phyloP scores from a whole-genome alignment of 2,113 vertebrate species.

The Grallaria varia region DNA sequence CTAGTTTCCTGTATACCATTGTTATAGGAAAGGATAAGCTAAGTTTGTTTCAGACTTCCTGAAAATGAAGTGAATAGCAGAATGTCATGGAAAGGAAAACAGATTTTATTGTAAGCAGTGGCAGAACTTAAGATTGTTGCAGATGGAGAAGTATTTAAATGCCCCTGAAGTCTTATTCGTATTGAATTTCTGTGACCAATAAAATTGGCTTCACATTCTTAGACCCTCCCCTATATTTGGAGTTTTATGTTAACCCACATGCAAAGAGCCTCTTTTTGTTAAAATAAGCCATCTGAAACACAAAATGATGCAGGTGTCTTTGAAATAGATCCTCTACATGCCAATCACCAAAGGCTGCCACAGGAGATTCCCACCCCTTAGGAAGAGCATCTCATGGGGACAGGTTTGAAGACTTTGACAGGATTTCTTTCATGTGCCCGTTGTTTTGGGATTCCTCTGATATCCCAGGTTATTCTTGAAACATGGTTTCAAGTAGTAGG shows the following conservation, averaged over 20 bases:
- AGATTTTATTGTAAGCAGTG: neutral
- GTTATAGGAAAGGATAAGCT: neutral
- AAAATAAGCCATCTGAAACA: neutral
- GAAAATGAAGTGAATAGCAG: neutral
- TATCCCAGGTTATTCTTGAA: neutral
- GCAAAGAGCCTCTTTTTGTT: neutral
- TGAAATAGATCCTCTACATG: neutral
- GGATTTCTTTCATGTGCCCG: neutral
- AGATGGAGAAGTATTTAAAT: neutral
- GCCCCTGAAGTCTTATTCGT: neutral
- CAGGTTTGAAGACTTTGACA: neutral
- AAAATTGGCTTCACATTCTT: neutral
- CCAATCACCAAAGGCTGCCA: neutral
- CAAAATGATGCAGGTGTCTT: neutral
- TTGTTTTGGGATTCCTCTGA: neutral
- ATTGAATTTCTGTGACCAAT: neutral
- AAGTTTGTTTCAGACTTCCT: neutral
- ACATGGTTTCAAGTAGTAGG: neutral
- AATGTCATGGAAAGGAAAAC: neutral
- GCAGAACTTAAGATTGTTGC: neutral
- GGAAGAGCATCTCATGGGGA: neutral
- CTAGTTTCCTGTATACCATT: neutral
- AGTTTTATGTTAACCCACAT: neutral
- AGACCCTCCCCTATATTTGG: neutral
- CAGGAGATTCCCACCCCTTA: neutral